These are phyloP conservation scores for Odontamblyopus rebecca DNA, from an alignment of 2,797 vertebrate species.

Conservation along the genomic window DNA sequence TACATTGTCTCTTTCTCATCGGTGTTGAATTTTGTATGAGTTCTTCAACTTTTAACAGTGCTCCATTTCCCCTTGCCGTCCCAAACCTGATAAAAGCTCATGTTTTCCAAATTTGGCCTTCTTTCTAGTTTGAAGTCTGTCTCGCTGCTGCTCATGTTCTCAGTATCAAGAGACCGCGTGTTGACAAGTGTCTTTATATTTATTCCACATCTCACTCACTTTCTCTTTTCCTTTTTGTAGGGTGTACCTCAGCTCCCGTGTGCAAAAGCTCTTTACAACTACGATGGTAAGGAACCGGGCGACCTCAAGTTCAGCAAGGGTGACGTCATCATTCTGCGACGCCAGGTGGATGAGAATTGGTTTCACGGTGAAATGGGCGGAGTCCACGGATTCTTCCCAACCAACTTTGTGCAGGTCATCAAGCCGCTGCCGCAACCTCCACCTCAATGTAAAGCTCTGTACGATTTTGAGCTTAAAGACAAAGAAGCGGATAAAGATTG, in stretches of 20 bases:
- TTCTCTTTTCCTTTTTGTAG: conserved; percentile 65
- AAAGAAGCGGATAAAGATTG: conserved; percentile 99
- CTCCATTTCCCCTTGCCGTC: not conserved
- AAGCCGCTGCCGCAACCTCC: conserved; percentile 96
- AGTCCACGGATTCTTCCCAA: conserved; percentile 96
- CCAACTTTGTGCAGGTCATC: conserved; percentile 97
- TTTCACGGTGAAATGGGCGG: conserved; percentile 96
- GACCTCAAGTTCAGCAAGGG: conserved; percentile 98
- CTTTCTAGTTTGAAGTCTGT: not conserved
- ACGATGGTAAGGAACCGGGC: conserved; percentile 95
- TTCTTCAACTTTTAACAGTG: conserved; percentile 23
- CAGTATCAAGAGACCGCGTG: not conserved
- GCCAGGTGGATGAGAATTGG: conserved; percentile 99
- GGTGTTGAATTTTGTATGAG: conserved; percentile 48
- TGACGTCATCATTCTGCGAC: conserved; percentile 95
- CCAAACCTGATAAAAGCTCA: conserved; percentile 7
- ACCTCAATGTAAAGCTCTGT: conserved; percentile 98
- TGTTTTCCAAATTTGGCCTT: conserved; percentile 3
- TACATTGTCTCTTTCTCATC: conserved; percentile 25
- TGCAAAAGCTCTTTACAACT: conserved; percentile 98
- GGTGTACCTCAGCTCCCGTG: conserved; percentile 95
- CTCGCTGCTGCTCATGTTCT: not conserved
- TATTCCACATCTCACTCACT: conserved; percentile 2
- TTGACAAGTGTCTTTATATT: conserved; percentile 9
- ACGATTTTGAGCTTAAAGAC: conserved; percentile 99